Conservation (phyloP, 2,888 invertebrate genomes). For the Aromia moschata region DNA sequence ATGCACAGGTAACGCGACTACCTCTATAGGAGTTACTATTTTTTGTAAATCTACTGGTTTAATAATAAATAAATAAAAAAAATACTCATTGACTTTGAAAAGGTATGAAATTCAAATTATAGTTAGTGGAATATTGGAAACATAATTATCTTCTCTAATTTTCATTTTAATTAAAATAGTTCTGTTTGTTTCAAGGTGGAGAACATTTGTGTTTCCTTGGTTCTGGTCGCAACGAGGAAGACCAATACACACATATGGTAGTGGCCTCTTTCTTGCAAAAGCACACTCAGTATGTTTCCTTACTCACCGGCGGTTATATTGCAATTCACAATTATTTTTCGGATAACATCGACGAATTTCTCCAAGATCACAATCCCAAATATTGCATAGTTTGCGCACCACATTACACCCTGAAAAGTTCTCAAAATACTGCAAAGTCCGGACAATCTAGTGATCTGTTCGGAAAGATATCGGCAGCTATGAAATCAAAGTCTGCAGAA, state of each 20-base stretch:
- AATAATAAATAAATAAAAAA: too few relatives aligned
- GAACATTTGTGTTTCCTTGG: conserved; percentile 93
- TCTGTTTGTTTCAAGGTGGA: too few relatives aligned
- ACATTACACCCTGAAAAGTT: conserved; percentile 46
- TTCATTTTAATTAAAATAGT: too few relatives aligned
- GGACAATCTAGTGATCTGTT: conserved; percentile 74
- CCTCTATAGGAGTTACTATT: too few relatives aligned
- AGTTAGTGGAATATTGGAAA: too few relatives aligned
- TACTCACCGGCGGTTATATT: conserved; percentile 90
- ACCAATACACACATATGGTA: conserved; percentile 97
- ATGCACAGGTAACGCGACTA: too few relatives aligned
- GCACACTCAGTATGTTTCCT: conserved; percentile 90
- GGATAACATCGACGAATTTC: conserved; percentile 79
- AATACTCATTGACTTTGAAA: too few relatives aligned
- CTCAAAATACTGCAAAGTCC: conserved; percentile 46
- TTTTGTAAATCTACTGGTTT: too few relatives aligned
- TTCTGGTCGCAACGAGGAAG: conserved; percentile 91
- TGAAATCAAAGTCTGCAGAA: conserved; percentile 91
- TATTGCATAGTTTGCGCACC: conserved; percentile 85
- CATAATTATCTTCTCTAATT: too few relatives aligned
- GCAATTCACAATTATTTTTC: conserved; percentile 86
- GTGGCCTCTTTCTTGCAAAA: conserved; percentile 96
- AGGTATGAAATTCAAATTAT: too few relatives aligned
- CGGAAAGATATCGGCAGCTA: conserved; percentile 84
- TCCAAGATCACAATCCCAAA: conserved; percentile 85